Evolutionary conservation across 2,797 vertebrate genomes (phyloP).

Genomic region (Phaenicophaeus curvirostris): DNA sequence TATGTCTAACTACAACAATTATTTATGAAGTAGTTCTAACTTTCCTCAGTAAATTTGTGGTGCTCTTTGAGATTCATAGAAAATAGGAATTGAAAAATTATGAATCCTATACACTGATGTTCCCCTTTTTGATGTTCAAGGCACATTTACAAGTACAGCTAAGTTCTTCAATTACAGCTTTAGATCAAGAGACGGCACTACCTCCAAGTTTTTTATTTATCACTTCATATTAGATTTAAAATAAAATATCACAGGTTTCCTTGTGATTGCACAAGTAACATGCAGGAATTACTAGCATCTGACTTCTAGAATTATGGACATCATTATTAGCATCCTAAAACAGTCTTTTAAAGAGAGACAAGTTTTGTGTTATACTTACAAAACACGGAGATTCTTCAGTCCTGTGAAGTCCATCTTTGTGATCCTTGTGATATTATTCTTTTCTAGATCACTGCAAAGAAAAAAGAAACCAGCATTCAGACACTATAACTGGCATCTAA

Average conservation of each 20-base stretch:
- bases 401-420: slow-evolving; percentile 94
- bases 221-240: neutral
- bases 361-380: slow-evolving; percentile 83
- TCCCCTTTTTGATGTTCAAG: neutral
- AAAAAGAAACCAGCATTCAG: slow-evolving; percentile 32
- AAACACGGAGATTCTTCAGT: slow-evolving; percentile 94
- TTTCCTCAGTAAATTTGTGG: neutral
- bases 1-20: neutral
- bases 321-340: neutral
- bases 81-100: neutral
- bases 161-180: neutral
- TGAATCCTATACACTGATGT: neutral
- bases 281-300: neutral
- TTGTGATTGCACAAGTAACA: neutral
- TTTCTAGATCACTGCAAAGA: slow-evolving; percentile 90
- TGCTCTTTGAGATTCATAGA: neutral
- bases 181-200: neutral
- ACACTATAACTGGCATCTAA: neutral
- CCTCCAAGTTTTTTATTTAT: neutral
- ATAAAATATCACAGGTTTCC: neutral
- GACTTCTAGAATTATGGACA: neutral
- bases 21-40: neutral
- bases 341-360: rapidly evolving
- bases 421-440: slow-evolving; percentile 96
- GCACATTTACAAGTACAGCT: neutral